Evolutionary conservation across 2,113 vertebrate genomes (phyloP).

Genomic region (Gnathonemus longibarbis): DNA sequence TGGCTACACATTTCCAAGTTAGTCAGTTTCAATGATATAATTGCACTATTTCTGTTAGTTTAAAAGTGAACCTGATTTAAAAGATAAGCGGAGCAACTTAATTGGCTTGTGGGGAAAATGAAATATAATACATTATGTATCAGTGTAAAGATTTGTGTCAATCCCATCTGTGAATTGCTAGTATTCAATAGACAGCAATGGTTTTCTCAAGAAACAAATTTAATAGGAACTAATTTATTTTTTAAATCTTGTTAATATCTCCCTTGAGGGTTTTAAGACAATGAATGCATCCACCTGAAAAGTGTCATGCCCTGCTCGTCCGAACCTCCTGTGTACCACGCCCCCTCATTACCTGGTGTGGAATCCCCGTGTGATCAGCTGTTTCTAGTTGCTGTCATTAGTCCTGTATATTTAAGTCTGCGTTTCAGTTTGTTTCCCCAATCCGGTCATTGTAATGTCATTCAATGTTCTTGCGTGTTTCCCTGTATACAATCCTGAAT

Average conservation of each 20-base stretch:
- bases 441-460: too few relatives aligned
- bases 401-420: too few relatives aligned
- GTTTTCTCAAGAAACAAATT: neutral
- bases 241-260: constrained; percentile 1
- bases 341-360: too few relatives aligned
- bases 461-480: too few relatives aligned
- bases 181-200: neutral
- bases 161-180: neutral
- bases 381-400: too few relatives aligned
- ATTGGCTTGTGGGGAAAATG: neutral
- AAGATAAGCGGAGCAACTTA: neutral
- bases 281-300: neutral
- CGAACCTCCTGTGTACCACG: too few relatives aligned
- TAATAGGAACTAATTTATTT: neutral
- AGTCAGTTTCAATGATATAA: neutral
- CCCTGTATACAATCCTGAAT: too few relatives aligned
- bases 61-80: neutral
- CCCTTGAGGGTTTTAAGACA: neutral
- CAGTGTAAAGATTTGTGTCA: neutral
- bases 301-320: too few relatives aligned
- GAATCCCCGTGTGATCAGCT: too few relatives aligned
- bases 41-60: neutral
- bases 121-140: neutral
- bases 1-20: neutral
- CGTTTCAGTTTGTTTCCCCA: too few relatives aligned